Percentiles rank a stretch among this genome's conserved stretches.
phyloP scores from a whole-genome alignment of 1,140 invertebrate species.

The Euglossa dilemma region DNA sequence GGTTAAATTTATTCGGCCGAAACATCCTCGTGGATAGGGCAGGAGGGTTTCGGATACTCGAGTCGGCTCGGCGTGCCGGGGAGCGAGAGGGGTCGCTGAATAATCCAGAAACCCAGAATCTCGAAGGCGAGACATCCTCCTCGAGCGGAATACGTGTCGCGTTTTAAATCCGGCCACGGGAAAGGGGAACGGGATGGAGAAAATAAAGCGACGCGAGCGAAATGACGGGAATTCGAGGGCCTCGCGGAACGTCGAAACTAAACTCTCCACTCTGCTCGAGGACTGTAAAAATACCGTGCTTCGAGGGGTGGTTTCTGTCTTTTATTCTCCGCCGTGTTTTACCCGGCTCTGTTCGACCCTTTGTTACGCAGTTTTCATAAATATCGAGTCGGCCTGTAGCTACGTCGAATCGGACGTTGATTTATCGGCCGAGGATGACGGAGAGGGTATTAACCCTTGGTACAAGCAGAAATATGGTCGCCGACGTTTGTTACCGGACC shows the following conservation, averaged over 20 bases:
- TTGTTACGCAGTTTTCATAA: too few species aligned
- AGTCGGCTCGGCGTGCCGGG: neutral
- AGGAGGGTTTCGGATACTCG: slow-evolving; percentile 4
- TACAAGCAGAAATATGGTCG: too few species aligned
- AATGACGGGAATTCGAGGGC: slow-evolving; percentile 24
- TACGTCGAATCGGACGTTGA: too few species aligned
- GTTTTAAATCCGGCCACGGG: slow-evolving; percentile 25
- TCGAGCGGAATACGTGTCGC: slow-evolving; percentile 26
- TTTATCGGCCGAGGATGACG: too few species aligned
- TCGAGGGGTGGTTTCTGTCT: neutral
- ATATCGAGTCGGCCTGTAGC: too few species aligned
- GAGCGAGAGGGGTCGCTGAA: neutral
- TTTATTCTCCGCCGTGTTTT: neutral
- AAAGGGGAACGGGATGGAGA: neutral
- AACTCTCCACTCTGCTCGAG: neutral
- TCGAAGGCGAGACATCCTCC: neutral
- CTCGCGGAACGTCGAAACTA: slow-evolving; percentile 4
- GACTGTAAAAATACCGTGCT: neutral
- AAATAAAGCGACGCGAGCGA: slow-evolving; percentile 32
- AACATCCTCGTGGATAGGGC: neutral
- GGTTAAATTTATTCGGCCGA: slow-evolving; percentile 11
- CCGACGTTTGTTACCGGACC: too few species aligned
- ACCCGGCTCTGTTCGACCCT: too few species aligned
- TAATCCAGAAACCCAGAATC: slow-evolving; percentile 23
- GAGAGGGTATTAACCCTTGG: too few species aligned